These are phyloP conservation scores for Hystrix cristata DNA, from an alignment of 2,113 vertebrate species.

Conservation along the genomic window DNA sequence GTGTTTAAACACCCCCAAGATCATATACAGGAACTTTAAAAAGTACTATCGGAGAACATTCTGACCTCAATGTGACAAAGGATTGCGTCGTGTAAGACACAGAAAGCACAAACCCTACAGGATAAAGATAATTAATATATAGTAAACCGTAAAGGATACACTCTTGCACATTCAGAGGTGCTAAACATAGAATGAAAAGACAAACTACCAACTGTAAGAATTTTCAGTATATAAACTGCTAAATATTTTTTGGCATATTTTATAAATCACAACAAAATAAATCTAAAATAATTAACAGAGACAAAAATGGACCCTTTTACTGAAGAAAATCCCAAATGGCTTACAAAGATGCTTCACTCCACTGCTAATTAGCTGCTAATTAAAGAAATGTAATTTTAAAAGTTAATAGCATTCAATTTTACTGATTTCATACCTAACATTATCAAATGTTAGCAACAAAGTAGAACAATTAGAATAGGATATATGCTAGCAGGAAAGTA, in stretches of 20 bases:
- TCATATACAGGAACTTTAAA: background rate
- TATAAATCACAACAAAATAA: background rate
- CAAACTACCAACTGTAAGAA: background rate
- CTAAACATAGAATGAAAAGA: background rate
- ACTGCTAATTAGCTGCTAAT: slow-evolving; percentile 17
- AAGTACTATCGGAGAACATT: background rate
- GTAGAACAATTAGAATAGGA: background rate
- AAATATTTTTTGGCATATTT: slow-evolving; percentile 6
- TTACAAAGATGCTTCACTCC: background rate
- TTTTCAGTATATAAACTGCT: background rate
- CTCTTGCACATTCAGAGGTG: background rate
- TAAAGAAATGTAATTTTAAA: background rate
- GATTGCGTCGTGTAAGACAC: background rate
- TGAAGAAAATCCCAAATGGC: background rate
- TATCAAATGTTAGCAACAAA: background rate
- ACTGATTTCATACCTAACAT: background rate
- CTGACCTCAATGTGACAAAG: background rate
- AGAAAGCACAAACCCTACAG: background rate
- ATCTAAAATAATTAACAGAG: slow-evolving; percentile 22
- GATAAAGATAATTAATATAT: background rate
- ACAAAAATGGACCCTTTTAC: background rate
- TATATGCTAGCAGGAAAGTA: background rate
- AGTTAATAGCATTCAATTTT: background rate
- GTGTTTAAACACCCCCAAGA: background rate
- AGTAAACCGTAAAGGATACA: background rate